Base-by-base conservation (phyloP, 1,140 invertebrate species). In the Anoplolepis gracilipes region DNA sequence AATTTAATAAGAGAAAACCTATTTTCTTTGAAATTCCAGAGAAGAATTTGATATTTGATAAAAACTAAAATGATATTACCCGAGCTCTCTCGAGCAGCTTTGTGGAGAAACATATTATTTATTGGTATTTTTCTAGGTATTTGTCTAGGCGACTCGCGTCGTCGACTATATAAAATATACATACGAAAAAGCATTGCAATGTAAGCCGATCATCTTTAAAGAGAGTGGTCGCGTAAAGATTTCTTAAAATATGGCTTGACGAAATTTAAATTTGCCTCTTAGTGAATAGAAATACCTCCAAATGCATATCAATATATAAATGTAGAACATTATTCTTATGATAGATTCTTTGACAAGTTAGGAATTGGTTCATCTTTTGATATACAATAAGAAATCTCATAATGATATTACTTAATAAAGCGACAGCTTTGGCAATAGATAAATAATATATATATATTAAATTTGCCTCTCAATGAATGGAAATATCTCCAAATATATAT, bases 21-120 rank as follows among this genome's bases (percentile, higher is more conserved):
- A 19, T 0, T 49, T 19, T 49, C 3, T 49, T 49, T 0, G 39
- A 13, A 13, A 10, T 53, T 49, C 1, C 0, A 49, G 16, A 69
- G 16, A 13, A 28, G 22, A 42, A 39, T 72, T 55, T n/a, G 5
- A 25, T n/a, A 16, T 13, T 33, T 1, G 64, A 69, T 28, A 81
- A 81, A 30, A 72, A 25, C 19, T 33, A 25, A 30, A n/a, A 81
- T 25, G 11, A 53, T 33, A 53, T 65, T 65, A 42, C 10, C 10
- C 39, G 10, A 42, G 10, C 42, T 69, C 7, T 25, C 30, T 57
- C 28, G 39, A 70, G 65, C 49, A n/a, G 77, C 49, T 61, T 72
- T 81, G 49, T 42, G 16, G 65, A 64, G 39, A 49, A 79, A 69
- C 46, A 16, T 28, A 53, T 81, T 81, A 81, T 72, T 81, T 81